These are phyloP conservation scores for Macaria liturata DNA, from an alignment of 2,888 invertebrate species.

Conservation along the genomic window DNA sequence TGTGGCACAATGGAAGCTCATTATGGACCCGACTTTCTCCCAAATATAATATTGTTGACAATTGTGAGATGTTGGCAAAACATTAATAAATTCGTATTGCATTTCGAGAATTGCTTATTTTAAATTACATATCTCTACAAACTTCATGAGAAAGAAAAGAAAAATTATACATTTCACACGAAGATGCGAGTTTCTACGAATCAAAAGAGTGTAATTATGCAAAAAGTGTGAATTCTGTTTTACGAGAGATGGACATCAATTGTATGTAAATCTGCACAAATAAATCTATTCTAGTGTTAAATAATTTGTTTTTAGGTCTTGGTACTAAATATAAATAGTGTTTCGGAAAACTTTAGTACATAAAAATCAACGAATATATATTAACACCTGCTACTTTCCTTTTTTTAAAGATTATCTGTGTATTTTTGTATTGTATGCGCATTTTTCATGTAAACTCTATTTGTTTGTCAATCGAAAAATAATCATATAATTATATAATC, in stretches of 20 bases:
- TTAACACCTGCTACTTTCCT: background rate
- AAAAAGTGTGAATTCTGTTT: conserved; percentile 7
- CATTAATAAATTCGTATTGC: conserved; percentile 23
- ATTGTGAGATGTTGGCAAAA: conserved; percentile 22
- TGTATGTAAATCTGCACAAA: too few relatives aligned
- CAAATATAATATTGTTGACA: conserved; percentile 9
- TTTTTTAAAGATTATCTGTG: too few relatives aligned
- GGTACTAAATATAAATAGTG: background rate
- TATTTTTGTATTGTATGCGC: too few relatives aligned
- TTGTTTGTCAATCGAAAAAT: too few relatives aligned
- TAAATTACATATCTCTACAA: conserved; percentile 25
- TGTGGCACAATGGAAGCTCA: too few relatives aligned
- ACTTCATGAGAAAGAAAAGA: conserved; percentile 16
- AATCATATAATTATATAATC: too few relatives aligned
- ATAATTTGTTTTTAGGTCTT: background rate
- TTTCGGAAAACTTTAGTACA: background rate
- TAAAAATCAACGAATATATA: background rate
- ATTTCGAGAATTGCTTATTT: conserved; percentile 26
- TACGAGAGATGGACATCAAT: background rate
- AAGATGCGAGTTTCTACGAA: conserved; percentile 23
- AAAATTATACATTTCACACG: conserved; percentile 26
- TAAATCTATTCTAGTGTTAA: too few relatives aligned
- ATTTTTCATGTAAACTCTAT: too few relatives aligned
- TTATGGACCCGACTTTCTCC: conserved; percentile 13
- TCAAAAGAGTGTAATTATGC: conserved; percentile 12